phyloP scores from a whole-genome alignment of 2,113 vertebrate species.

The Hemichromis elongatus region DNA sequence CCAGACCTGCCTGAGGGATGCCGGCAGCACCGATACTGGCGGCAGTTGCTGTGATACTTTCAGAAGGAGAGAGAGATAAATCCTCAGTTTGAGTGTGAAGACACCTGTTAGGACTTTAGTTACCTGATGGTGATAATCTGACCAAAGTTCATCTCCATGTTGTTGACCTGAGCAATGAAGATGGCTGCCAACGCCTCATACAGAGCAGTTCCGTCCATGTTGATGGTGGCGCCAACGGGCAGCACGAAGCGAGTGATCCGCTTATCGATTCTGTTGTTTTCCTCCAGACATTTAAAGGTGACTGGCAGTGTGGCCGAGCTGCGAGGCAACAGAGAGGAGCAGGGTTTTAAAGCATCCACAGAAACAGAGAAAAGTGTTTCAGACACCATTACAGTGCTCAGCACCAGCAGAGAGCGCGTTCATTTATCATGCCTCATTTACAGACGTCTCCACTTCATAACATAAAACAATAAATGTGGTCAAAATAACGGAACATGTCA shows the following conservation, averaged over 20 bases:
- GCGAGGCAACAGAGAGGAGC: not conserved
- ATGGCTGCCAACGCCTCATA: conserved; percentile 96
- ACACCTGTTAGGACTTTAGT: not conserved
- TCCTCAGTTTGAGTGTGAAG: not conserved
- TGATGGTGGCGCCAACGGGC: conserved; percentile 94
- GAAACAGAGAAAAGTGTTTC: not conserved
- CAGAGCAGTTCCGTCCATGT: conserved; percentile 95
- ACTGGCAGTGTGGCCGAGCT: conserved; percentile 95
- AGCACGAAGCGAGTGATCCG: conserved; percentile 92
- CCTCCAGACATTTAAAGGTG: conserved; percentile 95
- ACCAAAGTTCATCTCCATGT: conserved; percentile 95
- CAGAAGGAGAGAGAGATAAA: not conserved
- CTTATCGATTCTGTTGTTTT: conserved; percentile 93
- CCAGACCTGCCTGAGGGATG: conserved; percentile 94
- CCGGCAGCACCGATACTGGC: conserved; percentile 96
- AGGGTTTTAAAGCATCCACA: not conserved
- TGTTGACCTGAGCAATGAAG: conserved; percentile 98
- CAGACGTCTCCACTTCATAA: not conserved
- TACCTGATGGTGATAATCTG: conserved; percentile 99
- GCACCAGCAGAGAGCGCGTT: not conserved
- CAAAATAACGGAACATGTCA: not conserved
- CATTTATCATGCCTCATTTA: not conserved
- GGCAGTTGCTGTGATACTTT: conserved; percentile 93
- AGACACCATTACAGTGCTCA: not conserved
- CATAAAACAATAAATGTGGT: not conserved